Evolutionary conservation across 1,140 invertebrate genomes (phyloP).

Genomic region (Lasaia peninsularis): DNA sequence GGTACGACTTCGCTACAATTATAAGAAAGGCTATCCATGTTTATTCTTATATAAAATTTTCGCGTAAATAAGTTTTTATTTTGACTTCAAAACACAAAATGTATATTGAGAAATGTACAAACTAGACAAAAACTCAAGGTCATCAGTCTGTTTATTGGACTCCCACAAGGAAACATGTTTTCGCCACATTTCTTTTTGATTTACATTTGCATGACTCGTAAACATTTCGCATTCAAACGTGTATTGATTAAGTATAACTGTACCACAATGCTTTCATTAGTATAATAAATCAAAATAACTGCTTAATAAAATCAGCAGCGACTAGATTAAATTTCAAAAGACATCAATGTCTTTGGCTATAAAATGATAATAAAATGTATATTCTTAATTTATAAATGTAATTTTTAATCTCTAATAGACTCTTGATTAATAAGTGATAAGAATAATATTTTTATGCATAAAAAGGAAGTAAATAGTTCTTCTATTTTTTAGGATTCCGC

Average conservation of each 20-base stretch:
- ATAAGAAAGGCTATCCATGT: no score
- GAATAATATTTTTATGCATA: no score
- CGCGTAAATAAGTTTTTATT: no score
- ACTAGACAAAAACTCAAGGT: not conserved
- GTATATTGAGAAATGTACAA: no score
- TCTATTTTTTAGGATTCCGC: no score
- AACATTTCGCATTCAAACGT: not conserved
- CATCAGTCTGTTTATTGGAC: not conserved
- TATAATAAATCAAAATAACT: constrained; percentile 1
- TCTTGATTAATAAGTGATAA: no score
- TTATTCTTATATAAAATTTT: no score
- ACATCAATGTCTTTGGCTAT: not conserved
- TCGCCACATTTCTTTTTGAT: not conserved
- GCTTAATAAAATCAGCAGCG: not conserved
- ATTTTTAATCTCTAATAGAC: no score
- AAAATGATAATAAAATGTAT: not conserved
- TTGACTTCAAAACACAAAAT: no score
- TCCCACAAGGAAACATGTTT: not conserved
- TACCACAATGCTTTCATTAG: not conserved
- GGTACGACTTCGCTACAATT: no score
- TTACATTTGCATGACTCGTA: constrained; percentile 2
- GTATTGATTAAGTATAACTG: not conserved
- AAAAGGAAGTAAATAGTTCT: no score
- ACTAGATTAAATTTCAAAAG: constrained; percentile 1
- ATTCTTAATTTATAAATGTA: no score